A percentile compares a stretch with the other conserved stretches of the same genome.
Conservation (phyloP, 2,888 invertebrate genomes). For the Tachina lurida region DNA sequence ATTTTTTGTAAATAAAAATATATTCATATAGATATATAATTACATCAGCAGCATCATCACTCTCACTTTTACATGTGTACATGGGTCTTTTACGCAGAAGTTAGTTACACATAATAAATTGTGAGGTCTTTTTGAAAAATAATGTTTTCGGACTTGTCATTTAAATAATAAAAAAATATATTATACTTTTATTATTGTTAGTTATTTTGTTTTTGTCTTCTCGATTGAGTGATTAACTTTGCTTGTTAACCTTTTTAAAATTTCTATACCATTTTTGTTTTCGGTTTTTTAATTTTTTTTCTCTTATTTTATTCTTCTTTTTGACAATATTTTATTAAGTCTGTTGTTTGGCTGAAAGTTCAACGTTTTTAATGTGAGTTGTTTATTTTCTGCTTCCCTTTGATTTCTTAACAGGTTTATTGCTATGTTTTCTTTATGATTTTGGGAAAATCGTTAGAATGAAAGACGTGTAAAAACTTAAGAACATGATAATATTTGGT, state of each 20-base stretch:
- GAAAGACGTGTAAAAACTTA: conserved; percentile 40
- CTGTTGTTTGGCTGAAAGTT: conserved; percentile 63
- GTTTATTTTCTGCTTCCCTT: conserved; percentile 8
- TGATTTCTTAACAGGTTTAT: neutral
- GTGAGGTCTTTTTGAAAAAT: neutral
- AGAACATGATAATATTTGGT: conserved; percentile 67
- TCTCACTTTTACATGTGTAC: neutral
- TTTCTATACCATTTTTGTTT: neutral
- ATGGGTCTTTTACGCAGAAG: neutral
- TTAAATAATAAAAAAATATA: too few species aligned
- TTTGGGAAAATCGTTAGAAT: neutral
- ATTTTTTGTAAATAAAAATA: neutral
- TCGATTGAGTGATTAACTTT: too few species aligned
- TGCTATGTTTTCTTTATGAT: neutral
- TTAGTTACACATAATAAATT: neutral
- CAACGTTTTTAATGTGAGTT: conserved; percentile 37
- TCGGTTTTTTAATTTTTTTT: neutral
- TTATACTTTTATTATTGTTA: too few species aligned
- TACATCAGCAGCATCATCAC: conserved; percentile 5
- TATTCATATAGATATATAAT: neutral
- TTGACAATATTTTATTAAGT: conserved; percentile 44
- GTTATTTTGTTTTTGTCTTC: too few species aligned
- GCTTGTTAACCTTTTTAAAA: too few species aligned
- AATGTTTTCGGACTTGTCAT: too few species aligned
- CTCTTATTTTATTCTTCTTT: conserved; percentile 14